Evolutionary conservation across 2,113 vertebrate genomes (phyloP).

Genomic region (Phalacrocorax pelagicus): DNA sequence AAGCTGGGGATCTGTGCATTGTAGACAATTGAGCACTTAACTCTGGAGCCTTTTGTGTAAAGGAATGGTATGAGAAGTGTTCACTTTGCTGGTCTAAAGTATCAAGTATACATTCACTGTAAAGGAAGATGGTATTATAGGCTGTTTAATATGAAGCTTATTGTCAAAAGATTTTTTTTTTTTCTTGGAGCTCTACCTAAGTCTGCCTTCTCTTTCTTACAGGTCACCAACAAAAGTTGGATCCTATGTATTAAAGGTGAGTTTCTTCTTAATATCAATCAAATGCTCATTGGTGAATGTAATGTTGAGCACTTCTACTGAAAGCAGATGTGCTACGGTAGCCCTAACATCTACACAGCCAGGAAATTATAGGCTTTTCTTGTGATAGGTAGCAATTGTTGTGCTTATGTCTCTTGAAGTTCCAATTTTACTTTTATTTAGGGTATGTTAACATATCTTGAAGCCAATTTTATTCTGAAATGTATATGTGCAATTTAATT

Average conservation of each 20-base stretch:
- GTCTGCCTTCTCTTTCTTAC: constrained; percentile 50
- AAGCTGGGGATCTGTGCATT: background rate
- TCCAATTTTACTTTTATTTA: background rate
- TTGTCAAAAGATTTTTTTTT: background rate
- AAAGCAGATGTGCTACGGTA: background rate
- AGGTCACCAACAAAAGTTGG: constrained; percentile 87
- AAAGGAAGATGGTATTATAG: background rate
- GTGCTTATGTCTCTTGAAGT: background rate
- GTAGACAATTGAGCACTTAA: background rate
- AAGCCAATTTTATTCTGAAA: background rate
- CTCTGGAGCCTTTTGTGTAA: background rate
- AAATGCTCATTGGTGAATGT: background rate
- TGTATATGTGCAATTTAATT: background rate
- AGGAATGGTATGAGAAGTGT: background rate
- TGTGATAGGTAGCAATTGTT: background rate
- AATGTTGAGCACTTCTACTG: background rate
- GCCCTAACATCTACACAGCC: background rate
- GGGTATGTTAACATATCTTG: background rate
- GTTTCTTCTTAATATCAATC: constrained; percentile 13
- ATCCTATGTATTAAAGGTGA: constrained; percentile 81
- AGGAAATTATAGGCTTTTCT: background rate
- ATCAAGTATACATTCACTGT: background rate
- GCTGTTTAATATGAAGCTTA: background rate
- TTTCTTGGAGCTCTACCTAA: background rate
- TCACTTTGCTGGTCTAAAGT: background rate